Conservation (phyloP, 1,140 invertebrate species). For the Lethrus apterus region DNA sequence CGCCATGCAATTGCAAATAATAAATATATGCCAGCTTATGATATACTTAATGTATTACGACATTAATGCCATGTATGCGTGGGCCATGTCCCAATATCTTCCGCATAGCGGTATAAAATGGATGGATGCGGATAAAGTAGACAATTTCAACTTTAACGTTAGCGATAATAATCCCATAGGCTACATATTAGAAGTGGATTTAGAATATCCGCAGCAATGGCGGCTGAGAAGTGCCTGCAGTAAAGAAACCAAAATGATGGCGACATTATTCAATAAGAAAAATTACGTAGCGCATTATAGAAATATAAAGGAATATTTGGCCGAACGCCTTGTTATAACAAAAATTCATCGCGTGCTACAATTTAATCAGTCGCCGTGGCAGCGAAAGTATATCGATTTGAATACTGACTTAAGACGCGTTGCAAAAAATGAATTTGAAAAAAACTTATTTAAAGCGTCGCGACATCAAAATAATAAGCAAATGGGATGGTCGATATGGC, state of each 20-base stretch:
- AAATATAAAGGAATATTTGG: constrained; percentile 33
- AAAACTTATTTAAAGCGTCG: constrained; percentile 42
- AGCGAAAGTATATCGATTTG: constrained; percentile 39
- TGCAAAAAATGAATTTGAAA: constrained; percentile 39
- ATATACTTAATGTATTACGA: constrained; percentile 45
- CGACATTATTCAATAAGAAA: constrained; percentile 22
- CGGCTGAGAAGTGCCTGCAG: constrained; percentile 24
- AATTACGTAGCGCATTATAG: constrained; percentile 40
- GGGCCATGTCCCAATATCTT: constrained; percentile 42
- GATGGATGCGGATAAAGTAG: constrained; percentile 20
- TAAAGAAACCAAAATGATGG: constrained; percentile 4
- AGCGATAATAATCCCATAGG: constrained; percentile 38
- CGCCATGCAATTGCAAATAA: constrained; percentile 34
- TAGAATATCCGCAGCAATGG: constrained; percentile 20
- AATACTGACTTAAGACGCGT: constrained; percentile 35
- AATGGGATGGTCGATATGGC: constrained; percentile 5
- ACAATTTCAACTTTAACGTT: constrained; percentile 26
- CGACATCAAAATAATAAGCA: constrained; percentile 2
- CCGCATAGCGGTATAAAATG: constrained; percentile 43
- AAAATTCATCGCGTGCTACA: constrained; percentile 36
- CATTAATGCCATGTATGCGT: constrained; percentile 50
- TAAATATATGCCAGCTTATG: constrained; percentile 39
- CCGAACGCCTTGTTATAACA: constrained; percentile 32
- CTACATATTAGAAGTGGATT: constrained; percentile 41
- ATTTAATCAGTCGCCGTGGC: constrained; percentile 38